Evolutionary conservation across 2,888 invertebrate species (phyloP).

Genomic region (Didymodactylos carnosus): DNA sequence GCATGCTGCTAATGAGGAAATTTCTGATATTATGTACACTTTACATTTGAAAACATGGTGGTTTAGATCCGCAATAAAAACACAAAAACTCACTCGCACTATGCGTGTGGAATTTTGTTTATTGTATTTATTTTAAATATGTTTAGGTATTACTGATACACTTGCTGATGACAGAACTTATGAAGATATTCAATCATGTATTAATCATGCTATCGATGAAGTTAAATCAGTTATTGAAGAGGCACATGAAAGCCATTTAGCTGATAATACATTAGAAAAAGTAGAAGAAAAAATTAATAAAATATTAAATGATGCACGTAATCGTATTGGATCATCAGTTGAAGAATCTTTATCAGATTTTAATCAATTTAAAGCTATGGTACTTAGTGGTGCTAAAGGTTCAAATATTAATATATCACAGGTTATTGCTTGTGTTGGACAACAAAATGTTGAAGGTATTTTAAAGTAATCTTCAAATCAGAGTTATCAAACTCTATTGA

Average conservation of each 20-base stretch:
- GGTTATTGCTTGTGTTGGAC: constrained; percentile 99
- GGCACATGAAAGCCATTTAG: constrained; percentile 93
- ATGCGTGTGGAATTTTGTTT: no score
- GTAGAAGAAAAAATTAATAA: constrained; percentile 94
- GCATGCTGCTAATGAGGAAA: no score
- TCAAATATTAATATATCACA: constrained; percentile 99
- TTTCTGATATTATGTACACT: no score
- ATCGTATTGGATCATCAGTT: constrained; percentile 96
- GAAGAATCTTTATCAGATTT: constrained; percentile 96
- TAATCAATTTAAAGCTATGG: constrained; percentile 98
- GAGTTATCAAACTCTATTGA: no score
- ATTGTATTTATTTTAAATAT: no score
- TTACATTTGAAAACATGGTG: no score
- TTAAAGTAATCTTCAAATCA: no score
- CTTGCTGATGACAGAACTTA: constrained; percentile 99
- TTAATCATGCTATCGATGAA: constrained; percentile 92
- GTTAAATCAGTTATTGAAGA: constrained; percentile 98
- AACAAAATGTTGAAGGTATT: constrained; percentile 92
- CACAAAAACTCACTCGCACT: no score
- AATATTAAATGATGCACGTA: constrained; percentile 96
- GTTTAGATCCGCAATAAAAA: no score
- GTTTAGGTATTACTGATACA: constrained; percentile 66
- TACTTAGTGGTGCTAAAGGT: constrained; percentile 95
- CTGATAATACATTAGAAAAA: constrained; percentile 91
- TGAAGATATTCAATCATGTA: constrained; percentile 86